Percentiles rank a stretch among this genome's conserved stretches.
phyloP scores from a whole-genome alignment of 2,888 invertebrate species.

The Tinea trinotella region DNA sequence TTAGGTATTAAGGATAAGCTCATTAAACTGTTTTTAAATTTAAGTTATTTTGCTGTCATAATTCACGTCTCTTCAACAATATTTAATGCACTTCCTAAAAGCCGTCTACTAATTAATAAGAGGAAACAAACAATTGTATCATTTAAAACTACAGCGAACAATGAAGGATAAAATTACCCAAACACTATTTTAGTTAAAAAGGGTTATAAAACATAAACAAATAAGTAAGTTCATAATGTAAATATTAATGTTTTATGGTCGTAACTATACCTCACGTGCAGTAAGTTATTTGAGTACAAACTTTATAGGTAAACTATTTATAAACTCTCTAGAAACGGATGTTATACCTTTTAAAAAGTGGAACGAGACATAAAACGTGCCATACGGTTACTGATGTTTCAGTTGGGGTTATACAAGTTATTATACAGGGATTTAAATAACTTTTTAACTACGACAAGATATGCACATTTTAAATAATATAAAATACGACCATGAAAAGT shows the following conservation, averaged over 20 bases:
- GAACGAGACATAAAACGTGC: slow-evolving; percentile 10
- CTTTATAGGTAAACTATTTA: slow-evolving; percentile 19
- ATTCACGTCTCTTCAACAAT: too few species aligned
- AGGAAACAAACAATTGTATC: slow-evolving; percentile 8
- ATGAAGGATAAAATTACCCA: neutral
- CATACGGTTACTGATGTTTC: neutral
- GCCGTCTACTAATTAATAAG: neutral
- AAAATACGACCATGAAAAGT: too few species aligned
- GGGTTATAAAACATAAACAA: slow-evolving; percentile 1
- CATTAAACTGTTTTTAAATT: too few species aligned
- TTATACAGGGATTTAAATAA: neutral
- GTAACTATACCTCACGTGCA: slow-evolving; percentile 9
- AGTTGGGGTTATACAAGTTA: neutral
- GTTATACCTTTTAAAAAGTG: slow-evolving; percentile 17
- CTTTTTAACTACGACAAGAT: too few species aligned
- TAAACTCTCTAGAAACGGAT: slow-evolving; percentile 20
- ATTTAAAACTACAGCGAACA: neutral
- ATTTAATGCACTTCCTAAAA: neutral
- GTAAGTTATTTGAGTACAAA: neutral
- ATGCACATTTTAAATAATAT: too few species aligned
- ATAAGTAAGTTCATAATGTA: neutral
- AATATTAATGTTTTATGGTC: slow-evolving; percentile 3
- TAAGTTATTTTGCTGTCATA: too few species aligned
- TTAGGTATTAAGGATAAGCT: too few species aligned
- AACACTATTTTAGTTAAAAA: slow-evolving; percentile 20